Conservation (phyloP, 2,113 vertebrate species). For the Agelaius tricolor region DNA sequence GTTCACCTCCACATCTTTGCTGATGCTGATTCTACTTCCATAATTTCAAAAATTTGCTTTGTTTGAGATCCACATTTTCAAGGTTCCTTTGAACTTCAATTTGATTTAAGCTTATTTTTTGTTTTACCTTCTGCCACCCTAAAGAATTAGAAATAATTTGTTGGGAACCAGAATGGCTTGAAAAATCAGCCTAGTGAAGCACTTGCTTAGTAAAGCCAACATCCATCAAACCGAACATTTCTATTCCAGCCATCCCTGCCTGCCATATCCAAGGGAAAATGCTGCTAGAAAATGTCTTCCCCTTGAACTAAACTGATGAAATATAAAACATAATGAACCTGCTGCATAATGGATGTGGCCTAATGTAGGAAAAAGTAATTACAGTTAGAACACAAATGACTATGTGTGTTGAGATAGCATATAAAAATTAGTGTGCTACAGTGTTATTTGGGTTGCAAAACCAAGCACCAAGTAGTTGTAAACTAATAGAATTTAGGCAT, state of each 20-base stretch:
- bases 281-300: not conserved
- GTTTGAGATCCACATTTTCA: not conserved
- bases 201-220: not conserved
- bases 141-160: not conserved
- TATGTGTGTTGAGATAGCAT: not conserved
- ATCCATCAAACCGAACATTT: not conserved
- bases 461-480: not conserved
- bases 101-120: not conserved
- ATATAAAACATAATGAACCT: not conserved
- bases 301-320: not conserved
- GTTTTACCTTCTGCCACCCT: not conserved
- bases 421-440: not conserved
- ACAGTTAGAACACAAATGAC: not conserved
- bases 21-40: not conserved
- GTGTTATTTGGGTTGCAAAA: not conserved
- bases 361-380: not conserved
- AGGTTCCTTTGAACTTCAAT: not conserved
- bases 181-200: not conserved
- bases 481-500: not conserved
- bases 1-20: not conserved
- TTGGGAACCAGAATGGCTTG: not conserved
- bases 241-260: not conserved
- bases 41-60: not conserved
- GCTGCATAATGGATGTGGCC: not conserved
- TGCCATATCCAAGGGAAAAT: not conserved